Evolutionary conservation across 1,140 invertebrate genomes (phyloP).

Genomic region (Dreissena polymorpha): DNA sequence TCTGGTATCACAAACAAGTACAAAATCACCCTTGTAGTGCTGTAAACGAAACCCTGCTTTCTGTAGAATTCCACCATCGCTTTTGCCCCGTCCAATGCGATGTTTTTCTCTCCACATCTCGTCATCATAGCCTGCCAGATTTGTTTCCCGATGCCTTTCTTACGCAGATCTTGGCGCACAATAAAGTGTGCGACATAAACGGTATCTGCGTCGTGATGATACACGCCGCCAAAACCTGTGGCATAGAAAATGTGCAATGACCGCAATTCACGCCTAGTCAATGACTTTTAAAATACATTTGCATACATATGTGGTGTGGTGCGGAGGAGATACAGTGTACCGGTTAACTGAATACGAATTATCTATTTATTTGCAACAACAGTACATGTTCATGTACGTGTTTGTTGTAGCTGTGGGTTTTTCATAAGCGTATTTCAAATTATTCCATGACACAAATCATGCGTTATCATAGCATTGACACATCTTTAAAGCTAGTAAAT

Average conservation of each 20-base stretch:
- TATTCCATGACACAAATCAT: too few relatives aligned
- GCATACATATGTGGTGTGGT: neutral
- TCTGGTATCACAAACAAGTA: neutral
- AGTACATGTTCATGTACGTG: neutral
- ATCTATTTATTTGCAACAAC: neutral
- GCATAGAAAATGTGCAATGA: neutral
- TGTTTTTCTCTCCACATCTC: neutral
- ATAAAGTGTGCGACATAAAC: neutral
- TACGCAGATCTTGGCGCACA: conserved; percentile 16
- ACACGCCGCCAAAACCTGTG: conserved; percentile 18
- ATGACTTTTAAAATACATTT: neutral
- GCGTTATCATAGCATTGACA: too few relatives aligned
- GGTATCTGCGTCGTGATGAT: neutral
- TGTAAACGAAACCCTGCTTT: conserved; percentile 14
- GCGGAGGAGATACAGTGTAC: neutral
- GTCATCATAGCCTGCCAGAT: conserved; percentile 7
- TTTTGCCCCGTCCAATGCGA: neutral
- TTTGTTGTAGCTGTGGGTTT: too few relatives aligned
- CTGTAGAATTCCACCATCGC: neutral
- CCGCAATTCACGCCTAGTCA: neutral
- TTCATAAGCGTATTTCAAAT: too few relatives aligned
- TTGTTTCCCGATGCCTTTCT: neutral
- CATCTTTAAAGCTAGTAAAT: too few relatives aligned
- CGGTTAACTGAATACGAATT: too few relatives aligned
- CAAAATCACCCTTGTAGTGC: neutral